Conservation (phyloP, 2,888 invertebrate genomes). For the Heliconius erato region DNA sequence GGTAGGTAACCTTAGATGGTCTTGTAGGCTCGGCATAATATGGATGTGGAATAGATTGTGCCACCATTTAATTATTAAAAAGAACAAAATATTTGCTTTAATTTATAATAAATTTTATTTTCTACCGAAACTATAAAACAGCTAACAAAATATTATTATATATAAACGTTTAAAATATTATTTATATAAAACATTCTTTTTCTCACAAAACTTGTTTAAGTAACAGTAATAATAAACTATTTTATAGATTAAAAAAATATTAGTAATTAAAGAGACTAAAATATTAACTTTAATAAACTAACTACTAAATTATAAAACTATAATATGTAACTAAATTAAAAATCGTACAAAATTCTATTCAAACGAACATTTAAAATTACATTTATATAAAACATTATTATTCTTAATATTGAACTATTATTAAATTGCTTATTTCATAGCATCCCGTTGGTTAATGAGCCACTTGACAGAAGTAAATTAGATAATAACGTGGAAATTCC, state of each 20-base stretch:
- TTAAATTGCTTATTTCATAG: not conserved
- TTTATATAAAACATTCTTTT: no score
- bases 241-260: no score
- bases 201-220: no score
- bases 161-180: no score
- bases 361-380: not conserved
- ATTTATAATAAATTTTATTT: no score
- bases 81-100: not conserved
- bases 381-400: not conserved
- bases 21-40: not conserved
- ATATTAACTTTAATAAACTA: no score
- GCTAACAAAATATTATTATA: no score
- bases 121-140: no score
- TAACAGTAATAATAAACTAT: no score
- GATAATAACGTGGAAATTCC: slow-evolving; percentile 1
- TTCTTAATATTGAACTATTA: no score
- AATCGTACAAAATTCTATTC: not conserved
- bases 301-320: no score
- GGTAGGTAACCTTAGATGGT: slow-evolving; percentile 20
- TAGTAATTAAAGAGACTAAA: no score
- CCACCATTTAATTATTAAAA: not conserved
- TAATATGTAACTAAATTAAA: not conserved
- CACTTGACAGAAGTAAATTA: not conserved
- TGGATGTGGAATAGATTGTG: not conserved
- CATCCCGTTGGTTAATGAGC: not conserved